Conservation (phyloP, 2,888 invertebrate genomes). For the Copidosoma aretas region DNA sequence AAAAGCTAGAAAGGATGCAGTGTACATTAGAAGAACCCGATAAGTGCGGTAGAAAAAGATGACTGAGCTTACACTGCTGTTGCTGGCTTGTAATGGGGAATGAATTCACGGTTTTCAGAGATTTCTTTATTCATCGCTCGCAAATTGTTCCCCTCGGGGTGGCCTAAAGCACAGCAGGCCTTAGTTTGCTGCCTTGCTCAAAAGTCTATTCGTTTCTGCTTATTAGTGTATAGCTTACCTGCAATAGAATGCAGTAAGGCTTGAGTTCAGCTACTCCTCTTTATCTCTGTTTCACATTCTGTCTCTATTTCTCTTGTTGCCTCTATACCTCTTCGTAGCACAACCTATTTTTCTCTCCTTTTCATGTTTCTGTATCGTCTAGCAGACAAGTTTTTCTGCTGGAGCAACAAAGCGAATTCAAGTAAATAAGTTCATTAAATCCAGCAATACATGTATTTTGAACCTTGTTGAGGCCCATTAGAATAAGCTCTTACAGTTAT, state of each 20-base stretch:
- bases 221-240: slow-evolving; percentile 18
- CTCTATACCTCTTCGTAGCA: too few relatives aligned
- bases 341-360: too few relatives aligned
- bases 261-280: background rate
- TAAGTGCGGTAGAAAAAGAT: background rate
- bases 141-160: slow-evolving; percentile 45
- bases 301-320: too few relatives aligned
- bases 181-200: background rate
- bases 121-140: slow-evolving; percentile 51
- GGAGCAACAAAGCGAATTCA: too few relatives aligned
- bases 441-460: slow-evolving; percentile 41
- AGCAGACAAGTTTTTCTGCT: too few relatives aligned
- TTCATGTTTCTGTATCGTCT: too few relatives aligned
- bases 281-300: background rate
- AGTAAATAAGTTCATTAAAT: slow-evolving; percentile 47
- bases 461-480: slow-evolving; percentile 5
- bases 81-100: slow-evolving; percentile 36
- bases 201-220: slow-evolving; percentile 21
- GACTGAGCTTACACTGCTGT: too few relatives aligned
- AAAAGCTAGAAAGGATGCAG: background rate
- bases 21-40: background rate
- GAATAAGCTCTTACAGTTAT: too few relatives aligned
- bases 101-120: slow-evolving; percentile 40
- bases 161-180: background rate
- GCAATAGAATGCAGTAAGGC: slow-evolving; percentile 4